Conservation (phyloP, 2,797 vertebrate genomes). For the Sylvilagus floridanus region DNA sequence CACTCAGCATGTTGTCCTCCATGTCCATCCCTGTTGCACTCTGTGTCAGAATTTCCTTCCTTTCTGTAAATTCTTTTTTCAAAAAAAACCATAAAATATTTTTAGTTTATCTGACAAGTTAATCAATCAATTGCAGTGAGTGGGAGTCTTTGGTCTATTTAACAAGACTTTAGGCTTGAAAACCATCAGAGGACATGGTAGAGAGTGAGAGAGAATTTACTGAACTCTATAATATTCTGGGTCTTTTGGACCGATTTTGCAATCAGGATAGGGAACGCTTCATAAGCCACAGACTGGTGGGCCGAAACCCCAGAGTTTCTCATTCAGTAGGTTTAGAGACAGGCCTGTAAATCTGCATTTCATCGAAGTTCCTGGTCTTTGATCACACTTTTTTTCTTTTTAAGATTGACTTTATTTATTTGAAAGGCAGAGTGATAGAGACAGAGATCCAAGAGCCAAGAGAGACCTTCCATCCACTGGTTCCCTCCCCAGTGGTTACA, state of each 20-base stretch:
- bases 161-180: neutral
- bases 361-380: neutral
- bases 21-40: neutral
- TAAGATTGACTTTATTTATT: too few relatives aligned
- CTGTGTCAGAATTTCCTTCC: neutral
- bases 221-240: neutral
- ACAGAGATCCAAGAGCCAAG: too few relatives aligned
- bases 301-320: neutral
- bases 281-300: neutral
- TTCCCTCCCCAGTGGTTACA: too few relatives aligned
- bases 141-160: neutral
- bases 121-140: slow-evolving; percentile 20
- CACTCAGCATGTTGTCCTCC: neutral
- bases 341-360: neutral
- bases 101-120: neutral
- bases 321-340: neutral
- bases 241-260: neutral
- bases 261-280: neutral
- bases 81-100: neutral
- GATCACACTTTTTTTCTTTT: neutral
- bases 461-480: too few relatives aligned
- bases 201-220: neutral
- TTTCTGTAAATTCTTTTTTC: neutral
- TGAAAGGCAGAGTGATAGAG: too few relatives aligned
- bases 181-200: neutral